Percentiles rank a stretch among this genome's conserved stretches.
phyloP scores from a whole-genome alignment of 2,888 invertebrate genomes.

The Leucania comma region DNA sequence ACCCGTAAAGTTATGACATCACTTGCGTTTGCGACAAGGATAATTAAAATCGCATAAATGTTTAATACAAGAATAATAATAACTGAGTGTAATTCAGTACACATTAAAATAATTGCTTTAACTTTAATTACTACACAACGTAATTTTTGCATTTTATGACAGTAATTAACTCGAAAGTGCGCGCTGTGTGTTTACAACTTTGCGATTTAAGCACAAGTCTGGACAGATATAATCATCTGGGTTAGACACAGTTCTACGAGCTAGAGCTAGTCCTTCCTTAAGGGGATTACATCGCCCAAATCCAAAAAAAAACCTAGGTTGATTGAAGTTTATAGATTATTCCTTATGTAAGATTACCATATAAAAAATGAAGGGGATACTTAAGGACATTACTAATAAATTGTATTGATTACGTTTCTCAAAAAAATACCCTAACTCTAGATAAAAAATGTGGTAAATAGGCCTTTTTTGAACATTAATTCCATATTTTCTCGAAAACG shows the following conservation, averaged over 20 bases:
- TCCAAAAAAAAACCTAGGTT: too few species aligned
- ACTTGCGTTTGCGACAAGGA: constrained; percentile 8
- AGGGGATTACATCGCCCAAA: too few species aligned
- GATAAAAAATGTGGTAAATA: too few species aligned
- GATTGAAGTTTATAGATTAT: too few species aligned
- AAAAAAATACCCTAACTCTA: too few species aligned
- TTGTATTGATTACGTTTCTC: too few species aligned
- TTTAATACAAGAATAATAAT: constrained; percentile 10
- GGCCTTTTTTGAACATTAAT: too few species aligned
- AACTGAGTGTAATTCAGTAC: constrained; percentile 22
- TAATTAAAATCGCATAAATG: constrained; percentile 11
- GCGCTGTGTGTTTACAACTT: constrained; percentile 29
- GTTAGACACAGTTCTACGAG: constrained; percentile 10
- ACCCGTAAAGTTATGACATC: constrained; percentile 13
- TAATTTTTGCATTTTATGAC: constrained; percentile 45
- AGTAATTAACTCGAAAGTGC: constrained; percentile 32
- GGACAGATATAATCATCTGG: constrained; percentile 14
- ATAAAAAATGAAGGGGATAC: too few species aligned
- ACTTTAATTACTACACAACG: constrained; percentile 34
- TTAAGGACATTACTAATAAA: too few species aligned
- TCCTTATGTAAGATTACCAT: too few species aligned
- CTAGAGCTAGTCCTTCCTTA: too few species aligned
- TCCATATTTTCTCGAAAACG: too few species aligned
- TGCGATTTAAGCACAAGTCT: constrained; percentile 9
- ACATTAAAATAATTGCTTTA: constrained; percentile 50